Conservation (phyloP, 2,113 vertebrate genomes). For the Macroglossus sobrinus region DNA sequence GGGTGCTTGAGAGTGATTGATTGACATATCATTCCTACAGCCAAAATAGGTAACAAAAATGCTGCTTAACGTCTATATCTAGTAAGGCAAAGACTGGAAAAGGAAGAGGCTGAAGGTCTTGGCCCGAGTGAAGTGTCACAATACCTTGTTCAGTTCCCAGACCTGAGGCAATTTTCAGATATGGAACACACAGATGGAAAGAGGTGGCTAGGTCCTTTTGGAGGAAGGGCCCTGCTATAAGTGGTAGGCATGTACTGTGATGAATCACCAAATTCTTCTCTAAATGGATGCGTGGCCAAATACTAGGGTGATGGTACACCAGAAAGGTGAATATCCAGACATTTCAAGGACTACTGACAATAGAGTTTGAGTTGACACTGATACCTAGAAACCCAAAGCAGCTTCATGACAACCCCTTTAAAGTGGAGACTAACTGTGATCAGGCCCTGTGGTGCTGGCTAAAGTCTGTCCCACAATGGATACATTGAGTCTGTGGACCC, state of each 20-base stretch:
- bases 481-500: background rate
- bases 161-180: background rate
- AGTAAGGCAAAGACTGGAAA: background rate
- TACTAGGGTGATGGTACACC: background rate
- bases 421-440: background rate
- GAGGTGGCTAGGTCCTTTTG: background rate
- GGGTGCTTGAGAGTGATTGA: background rate
- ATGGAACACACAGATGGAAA: background rate
- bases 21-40: background rate
- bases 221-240: background rate
- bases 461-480: background rate
- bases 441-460: background rate
- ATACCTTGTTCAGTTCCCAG: background rate
- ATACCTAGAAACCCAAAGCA: background rate
- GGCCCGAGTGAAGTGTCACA: background rate
- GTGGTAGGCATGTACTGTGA: background rate
- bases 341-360: background rate
- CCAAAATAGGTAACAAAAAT: background rate
- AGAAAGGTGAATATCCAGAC: background rate
- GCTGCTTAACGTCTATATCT: background rate
- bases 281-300: background rate
- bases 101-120: background rate
- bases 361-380: background rate
- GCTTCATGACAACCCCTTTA: background rate
- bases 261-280: background rate